Percentiles rank a stretch among this genome's conserved stretches.
phyloP scores from a whole-genome alignment of 2,113 vertebrate species.

The Steatornis caripensis region DNA sequence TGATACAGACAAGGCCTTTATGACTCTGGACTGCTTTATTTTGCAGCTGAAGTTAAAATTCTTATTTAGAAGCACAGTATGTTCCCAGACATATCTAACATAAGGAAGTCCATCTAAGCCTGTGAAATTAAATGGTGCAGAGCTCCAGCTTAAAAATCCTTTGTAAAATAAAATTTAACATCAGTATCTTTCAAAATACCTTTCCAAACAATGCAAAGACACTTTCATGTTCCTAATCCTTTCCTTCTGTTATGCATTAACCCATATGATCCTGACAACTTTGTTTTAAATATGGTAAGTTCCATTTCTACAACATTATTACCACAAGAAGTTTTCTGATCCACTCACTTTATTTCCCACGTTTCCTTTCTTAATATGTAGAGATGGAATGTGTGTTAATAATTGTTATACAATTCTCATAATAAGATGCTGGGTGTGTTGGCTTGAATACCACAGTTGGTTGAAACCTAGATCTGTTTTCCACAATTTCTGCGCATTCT shows the following conservation, averaged over 20 bases:
- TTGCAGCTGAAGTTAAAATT: background rate
- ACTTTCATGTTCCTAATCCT: background rate
- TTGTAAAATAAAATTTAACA: conserved; percentile 4
- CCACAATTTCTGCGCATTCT: background rate
- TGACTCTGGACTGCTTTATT: background rate
- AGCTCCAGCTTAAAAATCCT: background rate
- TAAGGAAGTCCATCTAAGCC: background rate
- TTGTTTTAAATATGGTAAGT: background rate
- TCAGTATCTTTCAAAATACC: background rate
- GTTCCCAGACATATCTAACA: background rate
- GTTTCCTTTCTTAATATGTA: background rate
- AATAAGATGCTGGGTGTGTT: background rate
- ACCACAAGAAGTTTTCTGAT: background rate
- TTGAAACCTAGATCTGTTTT: background rate
- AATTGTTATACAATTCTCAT: background rate
- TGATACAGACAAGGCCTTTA: background rate
- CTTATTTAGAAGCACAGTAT: background rate
- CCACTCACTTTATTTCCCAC: background rate
- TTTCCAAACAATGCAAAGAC: background rate
- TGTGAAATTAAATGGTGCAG: background rate
- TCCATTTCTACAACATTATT: background rate
- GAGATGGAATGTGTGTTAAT: background rate
- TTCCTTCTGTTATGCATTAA: background rate
- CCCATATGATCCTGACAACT: background rate
- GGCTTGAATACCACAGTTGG: background rate